phyloP scores from a whole-genome alignment of 2,888 invertebrate genomes.

The Alitta virens region DNA sequence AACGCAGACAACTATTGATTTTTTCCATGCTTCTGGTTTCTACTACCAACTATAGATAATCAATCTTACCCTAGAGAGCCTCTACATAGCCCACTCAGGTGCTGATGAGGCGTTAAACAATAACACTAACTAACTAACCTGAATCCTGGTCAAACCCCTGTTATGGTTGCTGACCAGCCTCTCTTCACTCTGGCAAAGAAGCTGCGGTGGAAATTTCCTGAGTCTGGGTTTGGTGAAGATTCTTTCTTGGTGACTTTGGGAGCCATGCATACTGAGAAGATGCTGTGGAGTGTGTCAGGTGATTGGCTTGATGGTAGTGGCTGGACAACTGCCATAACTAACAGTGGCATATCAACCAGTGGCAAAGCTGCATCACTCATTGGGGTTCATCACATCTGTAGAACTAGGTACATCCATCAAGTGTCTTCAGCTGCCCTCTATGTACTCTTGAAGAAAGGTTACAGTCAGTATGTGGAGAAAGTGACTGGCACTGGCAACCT shows the following conservation, averaged over 20 bases:
- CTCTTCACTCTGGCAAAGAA: conserved; percentile 15
- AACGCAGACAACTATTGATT: too few relatives aligned
- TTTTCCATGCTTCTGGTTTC: too few relatives aligned
- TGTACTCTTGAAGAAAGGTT: conserved; percentile 4
- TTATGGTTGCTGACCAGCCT: not conserved
- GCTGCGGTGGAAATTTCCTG: conserved; percentile 11
- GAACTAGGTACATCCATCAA: conserved; percentile 16
- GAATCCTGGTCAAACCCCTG: conserved; percentile 13
- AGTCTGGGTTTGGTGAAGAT: conserved; percentile 10
- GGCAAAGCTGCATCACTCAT: conserved; percentile 7
- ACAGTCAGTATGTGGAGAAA: not conserved
- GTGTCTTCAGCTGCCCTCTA: conserved; percentile 11
- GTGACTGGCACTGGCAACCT: not conserved
- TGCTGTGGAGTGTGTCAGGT: conserved; percentile 18
- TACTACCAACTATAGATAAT: too few relatives aligned
- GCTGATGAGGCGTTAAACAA: too few relatives aligned
- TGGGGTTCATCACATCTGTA: conserved; percentile 15
- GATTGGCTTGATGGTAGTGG: conserved; percentile 21
- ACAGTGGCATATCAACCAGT: conserved; percentile 16
- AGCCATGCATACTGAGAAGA: conserved; percentile 19
- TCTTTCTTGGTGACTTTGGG: conserved; percentile 15
- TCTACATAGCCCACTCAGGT: too few relatives aligned
- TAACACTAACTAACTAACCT: too few relatives aligned
- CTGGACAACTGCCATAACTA: conserved; percentile 16
- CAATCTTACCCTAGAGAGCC: too few relatives aligned